Evolutionary conservation across 2,797 vertebrate genomes (phyloP).

Genomic region (Erethizon dorsatum): DNA sequence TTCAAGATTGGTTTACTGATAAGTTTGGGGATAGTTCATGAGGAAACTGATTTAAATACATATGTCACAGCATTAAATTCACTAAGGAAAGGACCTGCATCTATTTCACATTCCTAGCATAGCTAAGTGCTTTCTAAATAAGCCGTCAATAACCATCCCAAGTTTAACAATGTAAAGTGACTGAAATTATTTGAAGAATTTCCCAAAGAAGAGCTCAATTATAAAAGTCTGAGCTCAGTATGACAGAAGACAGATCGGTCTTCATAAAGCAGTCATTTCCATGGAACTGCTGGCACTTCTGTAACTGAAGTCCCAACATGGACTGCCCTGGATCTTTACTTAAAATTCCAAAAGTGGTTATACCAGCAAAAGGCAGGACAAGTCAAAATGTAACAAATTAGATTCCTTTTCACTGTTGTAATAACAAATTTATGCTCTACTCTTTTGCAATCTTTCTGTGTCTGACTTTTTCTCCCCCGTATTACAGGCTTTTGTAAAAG

Average conservation of each 20-base stretch:
- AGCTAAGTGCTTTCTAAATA: slow-evolving; percentile 19
- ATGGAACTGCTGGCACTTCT: background rate
- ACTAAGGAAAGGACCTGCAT: background rate
- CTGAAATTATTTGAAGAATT: background rate
- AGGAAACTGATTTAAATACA: background rate
- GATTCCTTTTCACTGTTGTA: background rate
- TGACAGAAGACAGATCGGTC: background rate
- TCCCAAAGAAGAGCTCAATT: background rate
- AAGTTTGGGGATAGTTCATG: background rate
- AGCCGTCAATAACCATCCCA: background rate
- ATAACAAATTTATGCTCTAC: background rate
- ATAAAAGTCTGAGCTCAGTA: background rate
- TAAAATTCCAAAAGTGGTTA: background rate
- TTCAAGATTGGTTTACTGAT: background rate
- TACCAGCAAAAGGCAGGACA: background rate
- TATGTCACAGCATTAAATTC: background rate
- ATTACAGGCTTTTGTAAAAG: slow-evolving; percentile 30
- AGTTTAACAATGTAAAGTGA: background rate
- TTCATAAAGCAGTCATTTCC: background rate
- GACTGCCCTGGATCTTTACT: background rate
- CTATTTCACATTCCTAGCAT: background rate
- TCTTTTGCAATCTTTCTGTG: background rate
- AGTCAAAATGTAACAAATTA: background rate
- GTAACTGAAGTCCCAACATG: background rate
- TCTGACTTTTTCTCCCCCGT: background rate